Conservation (phyloP, 2,888 invertebrate genomes). For the Ochlodes sylvanus region DNA sequence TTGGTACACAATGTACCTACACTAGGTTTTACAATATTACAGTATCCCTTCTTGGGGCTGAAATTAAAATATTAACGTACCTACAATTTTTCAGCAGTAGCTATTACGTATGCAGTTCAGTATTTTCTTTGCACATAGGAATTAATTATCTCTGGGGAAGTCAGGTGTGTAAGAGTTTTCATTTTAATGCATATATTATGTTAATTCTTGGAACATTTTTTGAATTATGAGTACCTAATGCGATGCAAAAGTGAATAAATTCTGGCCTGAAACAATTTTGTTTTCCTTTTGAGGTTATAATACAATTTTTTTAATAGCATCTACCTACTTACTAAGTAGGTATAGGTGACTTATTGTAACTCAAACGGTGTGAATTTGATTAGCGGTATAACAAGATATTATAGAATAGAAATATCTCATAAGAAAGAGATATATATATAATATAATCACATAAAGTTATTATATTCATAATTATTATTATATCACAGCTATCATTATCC, state of each 20-base stretch:
- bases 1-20: background rate
- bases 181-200: slow-evolving; percentile 48
- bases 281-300: too few relatives aligned
- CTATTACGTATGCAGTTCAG: slow-evolving; percentile 40
- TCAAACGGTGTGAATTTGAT: background rate
- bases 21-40: background rate
- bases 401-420: too few relatives aligned
- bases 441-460: too few relatives aligned
- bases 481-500: too few relatives aligned
- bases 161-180: slow-evolving; percentile 45
- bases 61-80: slow-evolving; percentile 20
- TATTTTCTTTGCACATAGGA: slow-evolving; percentile 43
- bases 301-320: too few relatives aligned
- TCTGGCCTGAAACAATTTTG: too few relatives aligned
- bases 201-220: slow-evolving; percentile 51
- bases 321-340: too few relatives aligned
- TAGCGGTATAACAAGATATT: too few relatives aligned
- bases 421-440: too few relatives aligned
- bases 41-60: background rate
- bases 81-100: slow-evolving; percentile 26
- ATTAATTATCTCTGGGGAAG: slow-evolving; percentile 43
- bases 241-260: slow-evolving; percentile 2
- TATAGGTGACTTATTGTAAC: too few relatives aligned
- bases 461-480: too few relatives aligned
- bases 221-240: slow-evolving; percentile 48